phyloP scores from a whole-genome alignment of 2,888 invertebrate species.

The Elegia similella region DNA sequence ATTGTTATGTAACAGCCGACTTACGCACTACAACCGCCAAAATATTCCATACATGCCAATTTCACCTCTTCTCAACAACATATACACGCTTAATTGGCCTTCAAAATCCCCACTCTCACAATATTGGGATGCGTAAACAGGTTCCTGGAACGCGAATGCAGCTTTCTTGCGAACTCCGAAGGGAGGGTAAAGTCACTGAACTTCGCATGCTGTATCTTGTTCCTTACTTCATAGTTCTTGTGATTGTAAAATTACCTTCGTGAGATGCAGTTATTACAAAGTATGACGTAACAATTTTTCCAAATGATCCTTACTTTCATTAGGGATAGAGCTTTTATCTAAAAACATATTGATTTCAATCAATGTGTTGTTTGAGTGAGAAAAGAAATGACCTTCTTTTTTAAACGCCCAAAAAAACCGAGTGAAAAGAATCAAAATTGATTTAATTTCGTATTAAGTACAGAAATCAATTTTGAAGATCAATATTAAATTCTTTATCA shows the following conservation, averaged over 20 bases:
- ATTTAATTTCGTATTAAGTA: background rate
- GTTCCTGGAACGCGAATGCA: constrained; percentile 69
- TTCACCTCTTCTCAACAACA: constrained; percentile 41
- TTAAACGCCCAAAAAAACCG: background rate
- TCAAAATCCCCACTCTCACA: constrained; percentile 45
- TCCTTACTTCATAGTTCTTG: constrained; percentile 71
- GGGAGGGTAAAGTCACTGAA: constrained; percentile 76
- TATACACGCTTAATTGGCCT: constrained; percentile 47
- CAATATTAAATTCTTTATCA: background rate
- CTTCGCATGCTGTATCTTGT: constrained; percentile 69
- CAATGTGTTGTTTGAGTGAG: background rate
- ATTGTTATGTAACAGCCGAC: constrained; percentile 76
- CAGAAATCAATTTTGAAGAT: background rate
- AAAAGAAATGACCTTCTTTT: background rate
- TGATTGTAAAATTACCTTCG: constrained; percentile 69
- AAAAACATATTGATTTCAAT: background rate
- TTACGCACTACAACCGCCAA: constrained; percentile 54
- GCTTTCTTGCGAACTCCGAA: constrained; percentile 70
- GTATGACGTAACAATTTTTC: constrained; percentile 18
- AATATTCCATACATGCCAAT: constrained; percentile 56
- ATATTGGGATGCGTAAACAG: constrained; percentile 74
- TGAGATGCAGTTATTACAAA: constrained; percentile 47
- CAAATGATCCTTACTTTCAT: background rate
- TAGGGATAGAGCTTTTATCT: background rate
- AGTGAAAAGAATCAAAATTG: background rate